These are phyloP conservation scores for Zalophus californianus DNA, from an alignment of 2,797 vertebrate species.

Conservation along the genomic window DNA sequence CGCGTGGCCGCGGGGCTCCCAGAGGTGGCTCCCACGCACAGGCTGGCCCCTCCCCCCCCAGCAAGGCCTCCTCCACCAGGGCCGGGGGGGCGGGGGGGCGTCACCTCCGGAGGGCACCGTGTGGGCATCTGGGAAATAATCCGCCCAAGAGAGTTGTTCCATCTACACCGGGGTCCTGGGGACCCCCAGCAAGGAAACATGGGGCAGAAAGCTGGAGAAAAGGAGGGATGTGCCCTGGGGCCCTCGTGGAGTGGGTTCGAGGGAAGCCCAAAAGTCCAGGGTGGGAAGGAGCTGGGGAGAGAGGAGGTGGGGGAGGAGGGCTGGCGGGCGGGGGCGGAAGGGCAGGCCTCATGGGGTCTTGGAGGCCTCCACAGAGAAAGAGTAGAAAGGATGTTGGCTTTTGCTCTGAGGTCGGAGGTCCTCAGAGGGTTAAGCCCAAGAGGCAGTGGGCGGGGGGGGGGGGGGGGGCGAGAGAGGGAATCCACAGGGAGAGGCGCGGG, in stretches of 20 bases:
- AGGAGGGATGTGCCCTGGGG: not conserved
- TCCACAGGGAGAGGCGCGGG: rapidly evolving
- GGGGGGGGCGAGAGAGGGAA: rapidly evolving
- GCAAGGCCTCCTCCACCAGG: not conserved
- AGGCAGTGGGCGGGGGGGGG: rapidly evolving
- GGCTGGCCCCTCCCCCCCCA: rapidly evolving
- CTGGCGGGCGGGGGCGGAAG: rapidly evolving
- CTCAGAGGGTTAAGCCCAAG: not conserved
- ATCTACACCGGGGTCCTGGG: not conserved
- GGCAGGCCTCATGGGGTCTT: not conserved
- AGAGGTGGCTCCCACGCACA: rapidly evolving
- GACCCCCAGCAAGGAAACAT: not conserved
- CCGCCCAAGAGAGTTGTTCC: rapidly evolving
- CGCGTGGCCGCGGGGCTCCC: rapidly evolving
- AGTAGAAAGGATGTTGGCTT: not conserved
- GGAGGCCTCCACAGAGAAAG: not conserved
- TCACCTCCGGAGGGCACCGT: not conserved
- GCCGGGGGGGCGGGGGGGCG: rapidly evolving
- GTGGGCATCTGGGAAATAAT: not conserved
- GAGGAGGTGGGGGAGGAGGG: not conserved
- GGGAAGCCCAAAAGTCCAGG: not conserved
- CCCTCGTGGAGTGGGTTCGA: rapidly evolving
- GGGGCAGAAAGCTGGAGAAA: not conserved
- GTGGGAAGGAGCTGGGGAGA: not conserved
- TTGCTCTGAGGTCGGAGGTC: not conserved